A percentile compares a stretch with the other conserved stretches of the same genome.
Evolutionary conservation across 2,797 vertebrate species (phyloP).

Genomic region (Bovichtus variegatus): DNA sequence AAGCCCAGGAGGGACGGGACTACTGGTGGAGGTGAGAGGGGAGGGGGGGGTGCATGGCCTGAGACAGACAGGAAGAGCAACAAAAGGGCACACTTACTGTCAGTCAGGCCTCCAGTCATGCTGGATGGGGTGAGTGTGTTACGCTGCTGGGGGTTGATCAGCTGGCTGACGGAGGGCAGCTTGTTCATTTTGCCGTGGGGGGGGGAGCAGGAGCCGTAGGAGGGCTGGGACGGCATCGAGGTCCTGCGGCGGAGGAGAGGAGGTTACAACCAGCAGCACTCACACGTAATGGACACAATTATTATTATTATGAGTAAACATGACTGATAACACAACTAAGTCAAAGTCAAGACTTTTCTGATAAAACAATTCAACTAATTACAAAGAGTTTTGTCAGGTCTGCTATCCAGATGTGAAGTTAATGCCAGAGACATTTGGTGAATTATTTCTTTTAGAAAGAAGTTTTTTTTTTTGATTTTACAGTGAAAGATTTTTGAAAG

Average conservation of each 20-base stretch:
- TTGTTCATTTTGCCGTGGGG: constrained; percentile 97
- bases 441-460: too few species aligned
- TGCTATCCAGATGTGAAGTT: too few species aligned
- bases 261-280: constrained; percentile 52
- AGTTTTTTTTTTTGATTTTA: too few species aligned
- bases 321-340: too few species aligned
- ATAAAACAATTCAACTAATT: too few species aligned
- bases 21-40: neutral
- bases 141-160: constrained; percentile 98
- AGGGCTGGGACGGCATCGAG: constrained; percentile 90
- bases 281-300: too few species aligned
- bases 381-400: too few species aligned
- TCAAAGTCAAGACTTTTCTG: too few species aligned
- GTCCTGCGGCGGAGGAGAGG: constrained; percentile 84
- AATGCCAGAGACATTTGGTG: too few species aligned
- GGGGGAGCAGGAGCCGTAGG: constrained; percentile 92
- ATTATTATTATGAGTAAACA: too few species aligned
- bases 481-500: too few species aligned
- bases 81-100: constrained; percentile 89
- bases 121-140: constrained; percentile 94
- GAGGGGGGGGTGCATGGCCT: neutral
- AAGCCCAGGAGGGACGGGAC: constrained; percentile 41
- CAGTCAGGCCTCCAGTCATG: constrained; percentile 93
- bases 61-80: constrained; percentile 55
- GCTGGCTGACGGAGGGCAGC: constrained; percentile 98